A percentile compares a stretch with the other conserved stretches of the same genome.
These are phyloP conservation scores for Chelmon rostratus DNA, from an alignment of 2,797 vertebrate genomes.

Conservation along the genomic window DNA sequence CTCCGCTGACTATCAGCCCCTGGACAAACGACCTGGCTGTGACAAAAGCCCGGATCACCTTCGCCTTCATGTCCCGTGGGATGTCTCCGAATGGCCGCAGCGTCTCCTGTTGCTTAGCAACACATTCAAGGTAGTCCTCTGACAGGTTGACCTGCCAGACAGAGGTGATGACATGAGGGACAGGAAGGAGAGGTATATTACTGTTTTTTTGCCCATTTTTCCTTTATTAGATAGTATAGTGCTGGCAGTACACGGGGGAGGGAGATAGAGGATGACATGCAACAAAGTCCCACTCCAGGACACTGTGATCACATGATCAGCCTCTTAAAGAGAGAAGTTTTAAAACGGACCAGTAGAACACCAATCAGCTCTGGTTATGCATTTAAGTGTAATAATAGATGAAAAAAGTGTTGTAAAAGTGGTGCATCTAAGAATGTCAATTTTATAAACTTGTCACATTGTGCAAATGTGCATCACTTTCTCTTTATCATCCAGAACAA, in stretches of 20 bases:
- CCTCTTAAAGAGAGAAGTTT: neutral
- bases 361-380: neutral
- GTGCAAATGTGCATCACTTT: neutral
- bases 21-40: constrained; percentile 91
- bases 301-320: neutral
- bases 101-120: constrained; percentile 92
- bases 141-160: constrained; percentile 86
- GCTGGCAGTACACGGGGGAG: neutral
- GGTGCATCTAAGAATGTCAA: constrained; percentile 23
- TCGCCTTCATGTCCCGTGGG: constrained; percentile 90
- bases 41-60: constrained; percentile 90
- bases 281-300: neutral
- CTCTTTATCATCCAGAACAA: constrained; percentile 5
- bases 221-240: neutral
- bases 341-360: neutral
- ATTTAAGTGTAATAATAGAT: constrained; percentile 6
- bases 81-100: constrained; percentile 91
- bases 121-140: constrained; percentile 94
- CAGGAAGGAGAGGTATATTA: neutral
- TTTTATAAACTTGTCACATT: constrained; percentile 15
- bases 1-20: constrained; percentile 89
- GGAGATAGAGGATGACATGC: neutral
- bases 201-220: neutral
- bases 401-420: neutral
- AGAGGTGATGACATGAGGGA: constrained; percentile 11